These are phyloP conservation scores for Laterallus jamaicensis DNA, from an alignment of 2,113 vertebrate species.

Conservation along the genomic window DNA sequence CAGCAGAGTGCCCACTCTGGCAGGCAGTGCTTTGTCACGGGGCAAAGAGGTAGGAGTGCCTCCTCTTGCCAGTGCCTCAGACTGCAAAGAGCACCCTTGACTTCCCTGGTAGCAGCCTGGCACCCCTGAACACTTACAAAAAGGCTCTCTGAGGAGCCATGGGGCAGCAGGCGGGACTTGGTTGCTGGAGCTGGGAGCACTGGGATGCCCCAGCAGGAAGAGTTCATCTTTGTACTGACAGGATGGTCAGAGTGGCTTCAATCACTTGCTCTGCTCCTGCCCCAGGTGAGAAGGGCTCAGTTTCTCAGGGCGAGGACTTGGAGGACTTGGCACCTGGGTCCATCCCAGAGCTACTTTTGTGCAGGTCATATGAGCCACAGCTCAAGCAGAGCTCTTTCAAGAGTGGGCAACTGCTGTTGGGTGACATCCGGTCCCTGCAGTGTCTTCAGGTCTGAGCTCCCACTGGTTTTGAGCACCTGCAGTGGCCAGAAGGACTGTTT, in stretches of 20 bases:
- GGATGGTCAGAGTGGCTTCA: neutral
- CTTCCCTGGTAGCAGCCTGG: neutral
- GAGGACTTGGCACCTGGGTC: neutral
- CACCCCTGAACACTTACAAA: neutral
- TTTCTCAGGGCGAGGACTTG: neutral
- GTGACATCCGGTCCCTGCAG: neutral
- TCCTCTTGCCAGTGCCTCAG: neutral
- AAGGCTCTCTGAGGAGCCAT: neutral
- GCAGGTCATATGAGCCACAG: neutral
- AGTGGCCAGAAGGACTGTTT: neutral
- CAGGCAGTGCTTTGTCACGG: neutral
- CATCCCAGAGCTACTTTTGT: neutral
- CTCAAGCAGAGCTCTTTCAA: neutral
- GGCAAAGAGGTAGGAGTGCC: neutral
- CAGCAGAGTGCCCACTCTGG: neutral
- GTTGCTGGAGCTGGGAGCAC: neutral
- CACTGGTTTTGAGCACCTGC: neutral
- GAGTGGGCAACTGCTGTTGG: fast-evolving
- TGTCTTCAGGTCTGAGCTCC: neutral
- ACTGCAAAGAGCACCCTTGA: neutral
- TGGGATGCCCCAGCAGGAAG: neutral
- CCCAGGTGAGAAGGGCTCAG: neutral
- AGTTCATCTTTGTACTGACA: neutral
- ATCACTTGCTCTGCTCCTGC: neutral
- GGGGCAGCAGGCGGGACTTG: neutral